Evolutionary conservation across 2,888 invertebrate genomes (phyloP).

Genomic region (Luperina testacea): DNA sequence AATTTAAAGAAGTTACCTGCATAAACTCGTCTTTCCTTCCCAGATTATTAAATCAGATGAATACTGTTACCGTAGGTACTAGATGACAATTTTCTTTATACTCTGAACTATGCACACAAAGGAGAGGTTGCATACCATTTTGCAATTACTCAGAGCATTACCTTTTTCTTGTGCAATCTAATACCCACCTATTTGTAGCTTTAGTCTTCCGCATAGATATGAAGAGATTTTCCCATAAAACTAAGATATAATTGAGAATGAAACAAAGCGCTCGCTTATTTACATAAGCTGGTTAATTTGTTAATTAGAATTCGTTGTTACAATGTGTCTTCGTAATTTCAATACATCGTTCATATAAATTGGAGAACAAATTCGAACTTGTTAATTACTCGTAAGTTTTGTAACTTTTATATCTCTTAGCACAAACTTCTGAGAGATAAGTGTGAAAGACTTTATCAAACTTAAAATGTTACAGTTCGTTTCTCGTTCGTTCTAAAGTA

Average conservation of each 20-base stretch:
- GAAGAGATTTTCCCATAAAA: slow-evolving; percentile 64
- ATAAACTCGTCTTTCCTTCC: neutral
- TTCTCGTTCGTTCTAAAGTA: neutral
- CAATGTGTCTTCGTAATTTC: slow-evolving; percentile 30
- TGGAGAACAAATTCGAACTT: neutral
- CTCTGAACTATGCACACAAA: slow-evolving; percentile 16
- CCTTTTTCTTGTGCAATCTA: slow-evolving; percentile 51
- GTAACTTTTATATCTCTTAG: neutral
- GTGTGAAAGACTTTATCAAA: neutral
- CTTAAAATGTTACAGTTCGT: slow-evolving; percentile 1
- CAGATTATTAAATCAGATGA: slow-evolving; percentile 7
- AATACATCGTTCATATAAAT: slow-evolving; percentile 22
- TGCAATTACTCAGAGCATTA: slow-evolving; percentile 41
- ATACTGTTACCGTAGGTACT: neutral
- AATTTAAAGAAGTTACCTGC: neutral
- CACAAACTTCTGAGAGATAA: neutral
- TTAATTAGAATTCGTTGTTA: slow-evolving; percentile 40
- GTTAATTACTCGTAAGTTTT: neutral
- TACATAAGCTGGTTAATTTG: slow-evolving; percentile 44
- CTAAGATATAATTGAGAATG: slow-evolving; percentile 48
- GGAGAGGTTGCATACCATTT: slow-evolving; percentile 33
- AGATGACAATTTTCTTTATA: slow-evolving; percentile 12
- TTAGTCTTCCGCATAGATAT: slow-evolving; percentile 60
- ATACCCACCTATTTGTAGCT: neutral
- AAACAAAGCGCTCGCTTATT: slow-evolving; percentile 48